Percentiles rank a stretch among this genome's conserved stretches.
Conservation (phyloP, 2,888 invertebrate genomes). For the Lymantria dispar region DNA sequence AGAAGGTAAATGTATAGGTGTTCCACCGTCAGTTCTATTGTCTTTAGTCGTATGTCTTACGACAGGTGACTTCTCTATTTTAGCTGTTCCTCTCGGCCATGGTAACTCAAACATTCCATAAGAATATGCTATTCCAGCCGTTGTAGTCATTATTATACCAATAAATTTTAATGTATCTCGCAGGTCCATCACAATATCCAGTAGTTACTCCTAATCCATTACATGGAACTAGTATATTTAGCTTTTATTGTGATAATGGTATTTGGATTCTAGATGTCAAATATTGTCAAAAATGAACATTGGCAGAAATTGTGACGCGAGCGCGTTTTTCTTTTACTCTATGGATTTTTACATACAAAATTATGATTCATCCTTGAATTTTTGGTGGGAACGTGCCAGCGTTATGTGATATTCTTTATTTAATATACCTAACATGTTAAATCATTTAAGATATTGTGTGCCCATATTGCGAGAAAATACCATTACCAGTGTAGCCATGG, state of each 20-base stretch:
- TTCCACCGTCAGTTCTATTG: constrained; percentile 40
- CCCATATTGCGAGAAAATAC: too few relatives aligned
- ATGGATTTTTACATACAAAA: too few relatives aligned
- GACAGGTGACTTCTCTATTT: background rate
- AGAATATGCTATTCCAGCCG: constrained; percentile 56
- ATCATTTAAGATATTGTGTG: too few relatives aligned
- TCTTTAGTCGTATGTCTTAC: constrained; percentile 24
- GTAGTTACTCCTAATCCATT: constrained; percentile 35
- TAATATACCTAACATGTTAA: too few relatives aligned
- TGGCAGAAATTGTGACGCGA: too few relatives aligned
- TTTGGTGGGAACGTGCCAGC: too few relatives aligned
- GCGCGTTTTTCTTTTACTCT: too few relatives aligned
- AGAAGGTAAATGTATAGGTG: background rate
- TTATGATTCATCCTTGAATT: too few relatives aligned
- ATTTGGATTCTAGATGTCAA: constrained; percentile 14
- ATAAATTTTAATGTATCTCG: constrained; percentile 56
- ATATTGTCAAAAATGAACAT: constrained; percentile 18
- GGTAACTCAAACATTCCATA: constrained; percentile 47
- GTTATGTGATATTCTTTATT: too few relatives aligned
- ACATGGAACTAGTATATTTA: background rate
- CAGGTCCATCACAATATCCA: constrained; percentile 50
- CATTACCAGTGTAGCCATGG: too few relatives aligned
- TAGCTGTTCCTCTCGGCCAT: background rate
- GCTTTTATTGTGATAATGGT: background rate
- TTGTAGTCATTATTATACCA: constrained; percentile 53